Evolutionary conservation across 2,888 invertebrate genomes (phyloP), one percentile per base, ranked within the genome.

Genomic region (Teinopalpus imperialis): DNA sequence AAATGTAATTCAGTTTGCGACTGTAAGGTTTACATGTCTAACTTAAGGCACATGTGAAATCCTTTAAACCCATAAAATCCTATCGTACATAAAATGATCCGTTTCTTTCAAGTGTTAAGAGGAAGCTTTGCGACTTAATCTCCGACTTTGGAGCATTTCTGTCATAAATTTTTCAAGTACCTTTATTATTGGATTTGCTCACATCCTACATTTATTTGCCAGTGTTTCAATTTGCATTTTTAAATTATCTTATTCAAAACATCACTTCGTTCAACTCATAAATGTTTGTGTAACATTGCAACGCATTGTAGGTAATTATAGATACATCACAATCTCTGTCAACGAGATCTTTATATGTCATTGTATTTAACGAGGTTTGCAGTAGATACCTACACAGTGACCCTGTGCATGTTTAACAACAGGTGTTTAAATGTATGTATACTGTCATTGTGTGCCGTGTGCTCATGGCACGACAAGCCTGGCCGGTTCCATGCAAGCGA

Each of bases 401-500:
- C 79, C 80, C 76, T 69, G 73, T 73, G 77, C 74, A 79, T 79
- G 75, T 79, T 81, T 86, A 85, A 85, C 86, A 86, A 85, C 85
- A 87, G 86, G 87, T 87, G 87, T 86, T 85, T 80, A 77, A 81
- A 82, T 83, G 81, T 85, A 82, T 78, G 81, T 81, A 39, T 70
- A 71, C 61, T 81, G 80, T 81, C 75, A 82, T 80, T 81, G 81
- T 85, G 78, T 76, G 75, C 65, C 57, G 69, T 69, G 65, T 67
- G 69, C 74, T 73, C 69, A 69, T 85, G 81, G 81, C 83, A 85
- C 87, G 86, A 85, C 86, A 79, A 74, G 82, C 81, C 69, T 54
- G 76, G 83, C 81, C 79, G 83, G 83, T 85, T 86, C 75, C 86
- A 77, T 86, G 86, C 86, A 75, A 81, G 79, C 83, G 86, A 87